Evolutionary conservation across 2,797 vertebrate genomes (phyloP).

Genomic region (Liparis tanakae): DNA sequence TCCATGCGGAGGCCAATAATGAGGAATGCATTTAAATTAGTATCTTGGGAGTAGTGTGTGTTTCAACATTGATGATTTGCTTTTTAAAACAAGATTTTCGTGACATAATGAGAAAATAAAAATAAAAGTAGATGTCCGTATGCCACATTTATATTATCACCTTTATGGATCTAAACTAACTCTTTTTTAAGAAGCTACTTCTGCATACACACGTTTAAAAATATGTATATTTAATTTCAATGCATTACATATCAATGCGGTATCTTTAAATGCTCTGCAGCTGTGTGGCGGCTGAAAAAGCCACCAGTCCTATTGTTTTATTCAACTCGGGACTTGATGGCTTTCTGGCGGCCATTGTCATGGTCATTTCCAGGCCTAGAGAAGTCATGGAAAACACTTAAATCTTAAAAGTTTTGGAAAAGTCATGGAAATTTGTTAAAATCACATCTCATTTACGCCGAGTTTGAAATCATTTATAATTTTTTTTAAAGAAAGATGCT

Average conservation of each 20-base stretch:
- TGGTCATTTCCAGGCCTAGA: no score
- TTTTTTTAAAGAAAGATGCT: no score
- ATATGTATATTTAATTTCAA: neutral
- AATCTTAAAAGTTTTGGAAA: no score
- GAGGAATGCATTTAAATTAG: slow-evolving; percentile 11
- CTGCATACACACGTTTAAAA: neutral
- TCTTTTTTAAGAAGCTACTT: neutral
- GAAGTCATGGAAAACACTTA: no score
- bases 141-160: no score
- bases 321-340: slow-evolving; percentile 40
- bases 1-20: slow-evolving; percentile 13
- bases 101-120: neutral
- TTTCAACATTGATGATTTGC: neutral
- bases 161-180: neutral
- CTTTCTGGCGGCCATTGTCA: slow-evolving; percentile 21
- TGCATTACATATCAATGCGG: slow-evolving; percentile 5
- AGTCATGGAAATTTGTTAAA: no score
- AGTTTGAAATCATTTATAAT: no score
- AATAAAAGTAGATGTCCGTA: neutral
- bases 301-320: slow-evolving; percentile 23
- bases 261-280: slow-evolving; percentile 16
- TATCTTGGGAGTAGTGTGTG: slow-evolving; percentile 4
- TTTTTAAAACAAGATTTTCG: neutral
- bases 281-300: slow-evolving; percentile 16
- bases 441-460: no score